Conservation (phyloP, 1,140 invertebrate species). For the Ceratina japonica region DNA sequence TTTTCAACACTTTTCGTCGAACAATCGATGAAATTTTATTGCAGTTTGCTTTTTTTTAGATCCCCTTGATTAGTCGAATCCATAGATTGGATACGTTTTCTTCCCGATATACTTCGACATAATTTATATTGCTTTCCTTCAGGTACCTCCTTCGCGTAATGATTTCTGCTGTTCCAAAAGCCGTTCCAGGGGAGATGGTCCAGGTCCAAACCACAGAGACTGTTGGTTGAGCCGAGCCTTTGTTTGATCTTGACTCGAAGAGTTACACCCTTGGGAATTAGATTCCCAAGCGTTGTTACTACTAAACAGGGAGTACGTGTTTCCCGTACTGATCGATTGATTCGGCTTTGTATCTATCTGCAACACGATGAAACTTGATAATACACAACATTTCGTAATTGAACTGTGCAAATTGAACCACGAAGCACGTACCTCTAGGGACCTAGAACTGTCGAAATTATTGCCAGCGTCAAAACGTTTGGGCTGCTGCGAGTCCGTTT, state of each 20-base stretch:
- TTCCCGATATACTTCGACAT: slow-evolving; percentile 57
- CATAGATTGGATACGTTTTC: slow-evolving; percentile 50
- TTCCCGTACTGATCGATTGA: slow-evolving; percentile 72
- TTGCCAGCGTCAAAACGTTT: slow-evolving; percentile 58
- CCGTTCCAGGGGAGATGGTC: slow-evolving; percentile 88
- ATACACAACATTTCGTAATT: too few species aligned
- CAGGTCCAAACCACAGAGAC: slow-evolving; percentile 89
- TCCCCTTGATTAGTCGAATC: slow-evolving; percentile 46
- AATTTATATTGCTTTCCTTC: slow-evolving; percentile 62
- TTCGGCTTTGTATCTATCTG: slow-evolving; percentile 68
- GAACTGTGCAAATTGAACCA: too few species aligned
- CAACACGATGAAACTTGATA: background rate
- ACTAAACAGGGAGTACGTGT: slow-evolving; percentile 85
- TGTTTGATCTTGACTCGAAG: slow-evolving; percentile 64
- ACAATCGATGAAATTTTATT: slow-evolving; percentile 48
- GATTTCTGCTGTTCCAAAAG: slow-evolving; percentile 90
- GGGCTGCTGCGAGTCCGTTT: slow-evolving; percentile 54
- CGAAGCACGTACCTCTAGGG: slow-evolving; percentile 65
- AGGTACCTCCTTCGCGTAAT: slow-evolving; percentile 76
- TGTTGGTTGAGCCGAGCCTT: slow-evolving; percentile 78
- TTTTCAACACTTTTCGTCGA: slow-evolving; percentile 51
- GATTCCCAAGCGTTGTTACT: slow-evolving; percentile 80
- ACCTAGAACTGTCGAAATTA: slow-evolving; percentile 63
- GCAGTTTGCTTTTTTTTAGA: slow-evolving; percentile 27
- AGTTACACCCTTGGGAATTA: slow-evolving; percentile 57